phyloP scores from a whole-genome alignment of 2,888 invertebrate genomes.

The Melieria picta region DNA sequence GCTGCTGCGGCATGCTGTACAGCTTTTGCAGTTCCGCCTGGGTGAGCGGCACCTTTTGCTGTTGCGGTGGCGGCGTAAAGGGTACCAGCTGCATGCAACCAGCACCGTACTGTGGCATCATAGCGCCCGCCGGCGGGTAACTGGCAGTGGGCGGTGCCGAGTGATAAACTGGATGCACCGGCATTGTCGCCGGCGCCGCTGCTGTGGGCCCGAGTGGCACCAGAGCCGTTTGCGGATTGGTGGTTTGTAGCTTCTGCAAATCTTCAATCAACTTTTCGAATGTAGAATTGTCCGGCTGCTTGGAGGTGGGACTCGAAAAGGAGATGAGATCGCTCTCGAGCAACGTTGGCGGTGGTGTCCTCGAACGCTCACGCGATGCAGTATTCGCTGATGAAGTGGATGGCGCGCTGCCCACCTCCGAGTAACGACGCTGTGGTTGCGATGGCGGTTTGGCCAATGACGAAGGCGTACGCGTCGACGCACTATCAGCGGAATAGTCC shows the following conservation, averaged over 20 bases:
- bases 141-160: conserved; percentile 32
- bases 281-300: conserved; percentile 67
- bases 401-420: conserved; percentile 47
- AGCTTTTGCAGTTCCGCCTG: conserved; percentile 61
- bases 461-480: background rate
- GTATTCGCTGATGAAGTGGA: conserved; percentile 27
- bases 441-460: conserved; percentile 21
- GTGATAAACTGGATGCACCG: conserved; percentile 30
- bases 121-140: conserved; percentile 44
- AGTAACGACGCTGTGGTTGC: conserved; percentile 53
- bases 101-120: background rate
- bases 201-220: conserved; percentile 54
- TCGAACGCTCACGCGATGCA: conserved; percentile 47
- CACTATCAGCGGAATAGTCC: conserved; percentile 21
- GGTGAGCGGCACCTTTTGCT: conserved; percentile 60
- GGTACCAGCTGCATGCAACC: conserved; percentile 58
- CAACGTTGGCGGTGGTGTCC: conserved; percentile 50
- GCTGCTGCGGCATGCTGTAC: conserved; percentile 59
- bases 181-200: conserved; percentile 44
- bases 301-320: conserved; percentile 73
- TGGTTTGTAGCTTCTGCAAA: conserved; percentile 66
- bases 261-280: conserved; percentile 73
- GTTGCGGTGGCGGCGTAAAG: conserved; percentile 53
- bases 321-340: conserved; percentile 75
- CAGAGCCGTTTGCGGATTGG: conserved; percentile 50